These are phyloP conservation scores for Nothocercus julius DNA, from an alignment of 2,113 vertebrate species.

Conservation along the genomic window DNA sequence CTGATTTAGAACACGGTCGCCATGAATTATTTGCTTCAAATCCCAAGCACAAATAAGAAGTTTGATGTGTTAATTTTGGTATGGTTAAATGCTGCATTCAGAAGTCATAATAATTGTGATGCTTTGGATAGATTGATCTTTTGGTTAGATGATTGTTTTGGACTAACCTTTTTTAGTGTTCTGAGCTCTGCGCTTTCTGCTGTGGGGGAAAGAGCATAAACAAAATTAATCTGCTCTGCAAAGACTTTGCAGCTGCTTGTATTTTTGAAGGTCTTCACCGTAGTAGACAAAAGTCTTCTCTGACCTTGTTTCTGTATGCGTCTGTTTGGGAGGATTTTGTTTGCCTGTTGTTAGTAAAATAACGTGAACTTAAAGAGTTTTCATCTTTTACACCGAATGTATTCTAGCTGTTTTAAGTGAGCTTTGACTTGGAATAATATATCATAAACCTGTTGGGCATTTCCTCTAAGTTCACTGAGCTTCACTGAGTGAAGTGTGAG, in stretches of 20 bases:
- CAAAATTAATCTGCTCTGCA: neutral
- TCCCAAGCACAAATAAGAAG: neutral
- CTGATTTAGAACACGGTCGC: neutral
- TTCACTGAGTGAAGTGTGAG: neutral
- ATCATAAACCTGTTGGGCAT: neutral
- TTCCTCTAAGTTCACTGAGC: neutral
- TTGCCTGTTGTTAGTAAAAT: neutral
- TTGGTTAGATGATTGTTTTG: neutral
- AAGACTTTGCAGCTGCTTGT: neutral
- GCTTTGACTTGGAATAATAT: neutral
- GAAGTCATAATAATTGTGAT: neutral
- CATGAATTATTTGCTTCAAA: neutral
- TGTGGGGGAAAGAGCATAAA: neutral
- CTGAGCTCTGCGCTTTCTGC: neutral
- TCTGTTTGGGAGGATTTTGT: neutral
- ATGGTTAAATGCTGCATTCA: neutral
- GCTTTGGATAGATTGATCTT: neutral
- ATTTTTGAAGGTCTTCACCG: neutral
- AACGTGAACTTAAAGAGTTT: neutral
- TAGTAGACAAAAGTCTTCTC: neutral
- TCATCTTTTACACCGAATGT: too few species aligned
- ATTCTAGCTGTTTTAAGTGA: neutral
- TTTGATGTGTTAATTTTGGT: neutral
- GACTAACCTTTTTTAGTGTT: constrained; percentile 1
- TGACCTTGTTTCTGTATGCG: neutral